phyloP scores from a whole-genome alignment of 2,888 invertebrate species.

The Erynnis tages region DNA sequence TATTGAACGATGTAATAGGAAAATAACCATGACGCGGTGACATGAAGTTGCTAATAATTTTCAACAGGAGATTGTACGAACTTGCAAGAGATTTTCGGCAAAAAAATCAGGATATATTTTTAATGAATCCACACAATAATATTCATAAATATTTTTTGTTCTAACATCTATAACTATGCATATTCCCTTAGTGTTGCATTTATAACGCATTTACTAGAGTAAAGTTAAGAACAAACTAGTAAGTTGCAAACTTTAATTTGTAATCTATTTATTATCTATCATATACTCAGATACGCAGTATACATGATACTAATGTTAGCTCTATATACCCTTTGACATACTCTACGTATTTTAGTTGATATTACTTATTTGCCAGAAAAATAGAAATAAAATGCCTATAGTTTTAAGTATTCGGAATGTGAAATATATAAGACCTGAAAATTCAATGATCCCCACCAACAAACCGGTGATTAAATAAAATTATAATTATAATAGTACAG shows the following conservation, averaged over 20 bases:
- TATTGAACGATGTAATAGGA: no score
- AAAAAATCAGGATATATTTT: no score
- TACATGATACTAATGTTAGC: conserved; percentile 15
- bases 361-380: conserved; percentile 53
- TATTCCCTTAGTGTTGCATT: conserved; percentile 6
- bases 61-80: not conserved
- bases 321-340: conserved; percentile 6
- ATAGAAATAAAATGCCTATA: conserved; percentile 44
- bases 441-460: conserved; percentile 51
- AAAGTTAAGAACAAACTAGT: not conserved
- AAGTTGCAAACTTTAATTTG: conserved; percentile 6
- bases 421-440: conserved; percentile 33
- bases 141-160: no score
- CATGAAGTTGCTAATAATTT: not conserved
- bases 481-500: conserved; percentile 28
- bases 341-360: conserved; percentile 25
- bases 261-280: conserved; percentile 15
- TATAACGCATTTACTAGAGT: conserved; percentile 30
- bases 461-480: conserved; percentile 17
- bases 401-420: conserved; percentile 26
- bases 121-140: no score
- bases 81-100: no score
- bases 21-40: not conserved
- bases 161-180: not conserved
- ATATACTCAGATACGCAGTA: conserved; percentile 19